Base-by-base conservation (phyloP, 2,888 invertebrate genomes). In the Bugulina stolonifera region DNA sequence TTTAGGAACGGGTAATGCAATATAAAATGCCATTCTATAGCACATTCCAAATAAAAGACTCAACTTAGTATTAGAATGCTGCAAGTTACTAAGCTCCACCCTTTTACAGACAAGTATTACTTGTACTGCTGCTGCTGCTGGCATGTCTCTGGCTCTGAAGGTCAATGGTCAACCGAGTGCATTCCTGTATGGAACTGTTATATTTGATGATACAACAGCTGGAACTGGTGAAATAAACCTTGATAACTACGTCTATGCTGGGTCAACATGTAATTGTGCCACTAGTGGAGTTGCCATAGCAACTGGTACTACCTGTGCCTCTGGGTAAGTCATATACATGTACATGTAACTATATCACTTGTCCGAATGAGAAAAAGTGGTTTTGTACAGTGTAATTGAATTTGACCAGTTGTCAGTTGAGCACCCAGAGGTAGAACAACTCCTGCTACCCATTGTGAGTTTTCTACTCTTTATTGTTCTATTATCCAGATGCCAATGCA, bases 151-250 rank as follows among this genome's bases (percentile, higher is more conserved):
- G 5, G 57, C 57, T 10, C 57, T 57, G 14, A 10, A 25, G 25
- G 57, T 57, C 14, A 57, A 57, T 57, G 57, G 57, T n/a, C n/a
- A 57, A 23, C n/a, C 57, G 5, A 57, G 57, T 57, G 57, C n/a
- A 57, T 25, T 23, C 5, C 23, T 57, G 22, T 57, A 57, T 57
- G 57, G 57, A 5, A 57, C 57, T 5, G 23, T 3, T 23, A 57
- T 57, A 14, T 14, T 57, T n/a, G 14, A n/a, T n/a, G n/a, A n/a
- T n/a, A n/a, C n/a, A n/a, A n/a, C n/a, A n/a, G n/a, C 57, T 5
- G 25, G 57, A 57, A 5, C 57, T 5, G 57, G 22, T 14, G n/a
- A 57, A 57, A 57, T 57, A 5, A 57, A n/a, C 23, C 23, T 57
- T n/a, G 25, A n/a, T 23, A 57, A n/a, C 5, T 57, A n/a, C 25